Conservation (phyloP, 2,797 vertebrate species). For the Neomorphus geoffroyi region DNA sequence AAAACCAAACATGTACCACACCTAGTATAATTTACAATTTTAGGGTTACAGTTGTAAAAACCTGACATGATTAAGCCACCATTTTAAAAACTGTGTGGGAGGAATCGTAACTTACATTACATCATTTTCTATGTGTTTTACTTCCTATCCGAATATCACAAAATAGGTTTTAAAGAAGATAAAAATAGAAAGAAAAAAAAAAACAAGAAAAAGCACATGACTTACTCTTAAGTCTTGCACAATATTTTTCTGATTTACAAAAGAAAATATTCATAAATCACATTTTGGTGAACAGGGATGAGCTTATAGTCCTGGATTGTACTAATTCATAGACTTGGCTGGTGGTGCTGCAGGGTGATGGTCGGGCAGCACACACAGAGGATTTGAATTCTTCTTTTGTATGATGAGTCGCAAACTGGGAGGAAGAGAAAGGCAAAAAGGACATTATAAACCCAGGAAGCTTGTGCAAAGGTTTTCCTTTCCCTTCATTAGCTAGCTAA, state of each 20-base stretch:
- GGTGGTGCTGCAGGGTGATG: neutral
- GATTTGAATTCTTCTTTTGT: neutral
- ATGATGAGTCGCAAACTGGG: fast-evolving
- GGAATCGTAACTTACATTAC: neutral
- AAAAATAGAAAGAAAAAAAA: neutral
- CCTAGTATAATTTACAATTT: neutral
- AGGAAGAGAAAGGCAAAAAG: neutral
- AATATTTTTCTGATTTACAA: neutral
- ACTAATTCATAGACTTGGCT: neutral
- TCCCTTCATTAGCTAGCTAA: neutral
- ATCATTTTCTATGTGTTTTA: neutral
- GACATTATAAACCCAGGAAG: neutral
- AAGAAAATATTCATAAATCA: neutral
- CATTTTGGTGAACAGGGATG: neutral
- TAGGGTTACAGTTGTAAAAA: neutral
- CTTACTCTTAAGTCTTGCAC: neutral
- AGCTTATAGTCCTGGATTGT: neutral
- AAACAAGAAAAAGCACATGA: neutral
- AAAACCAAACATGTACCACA: neutral
- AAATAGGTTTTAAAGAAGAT: neutral
- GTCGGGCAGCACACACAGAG: neutral
- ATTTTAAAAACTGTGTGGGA: neutral
- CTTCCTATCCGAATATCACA: neutral
- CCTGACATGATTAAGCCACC: neutral
- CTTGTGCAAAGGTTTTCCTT: neutral